Conservation (phyloP, 2,113 vertebrate species). For the Sminthopsis crassicaudata region DNA sequence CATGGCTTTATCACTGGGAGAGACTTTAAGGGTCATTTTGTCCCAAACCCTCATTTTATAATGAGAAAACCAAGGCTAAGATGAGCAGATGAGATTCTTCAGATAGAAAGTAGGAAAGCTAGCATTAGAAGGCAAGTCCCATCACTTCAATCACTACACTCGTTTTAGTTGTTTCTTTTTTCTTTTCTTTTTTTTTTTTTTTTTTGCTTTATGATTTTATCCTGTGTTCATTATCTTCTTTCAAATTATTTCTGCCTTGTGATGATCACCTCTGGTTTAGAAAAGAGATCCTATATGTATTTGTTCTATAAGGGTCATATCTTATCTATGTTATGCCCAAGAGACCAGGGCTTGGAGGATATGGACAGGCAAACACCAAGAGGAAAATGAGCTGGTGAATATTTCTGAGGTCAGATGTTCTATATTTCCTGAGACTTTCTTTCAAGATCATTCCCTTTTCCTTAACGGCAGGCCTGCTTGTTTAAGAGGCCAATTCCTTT, state of each 20-base stretch:
- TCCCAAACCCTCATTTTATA: neutral
- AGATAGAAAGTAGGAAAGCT: neutral
- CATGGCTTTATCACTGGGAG: neutral
- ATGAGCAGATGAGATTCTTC: neutral
- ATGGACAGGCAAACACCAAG: neutral
- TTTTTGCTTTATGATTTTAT: neutral
- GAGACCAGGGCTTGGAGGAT: neutral
- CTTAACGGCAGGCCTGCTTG: neutral
- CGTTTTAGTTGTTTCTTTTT: neutral
- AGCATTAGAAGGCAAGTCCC: no score
- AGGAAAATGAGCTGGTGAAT: neutral
- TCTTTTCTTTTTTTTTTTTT: neutral
- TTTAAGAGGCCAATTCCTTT: neutral
- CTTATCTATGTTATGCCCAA: neutral
- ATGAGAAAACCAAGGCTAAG: neutral
- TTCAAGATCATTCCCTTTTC: neutral
- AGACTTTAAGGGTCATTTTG: neutral
- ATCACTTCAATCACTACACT: neutral
- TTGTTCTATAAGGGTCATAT: neutral
- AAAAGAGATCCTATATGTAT: neutral
- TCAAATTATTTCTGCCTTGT: neutral
- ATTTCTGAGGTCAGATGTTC: neutral
- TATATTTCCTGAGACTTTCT: neutral
- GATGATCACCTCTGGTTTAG: neutral
- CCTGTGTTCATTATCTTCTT: neutral